Base-by-base conservation (phyloP, 2,888 invertebrate genomes). In the Hipparchia semele region DNA sequence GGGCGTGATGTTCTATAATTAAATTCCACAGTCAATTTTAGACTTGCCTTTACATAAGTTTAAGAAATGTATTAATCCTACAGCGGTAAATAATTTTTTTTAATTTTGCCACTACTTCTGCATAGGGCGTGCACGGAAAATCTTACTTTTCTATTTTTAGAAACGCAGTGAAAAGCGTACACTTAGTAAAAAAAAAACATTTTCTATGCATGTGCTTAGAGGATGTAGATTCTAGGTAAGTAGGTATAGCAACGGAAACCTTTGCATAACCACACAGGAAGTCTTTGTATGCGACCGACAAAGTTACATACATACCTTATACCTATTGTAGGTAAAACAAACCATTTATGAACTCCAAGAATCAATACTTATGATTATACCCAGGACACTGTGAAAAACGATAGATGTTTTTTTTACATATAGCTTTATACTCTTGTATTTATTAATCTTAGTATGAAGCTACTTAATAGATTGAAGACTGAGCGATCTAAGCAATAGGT, bases 301-400 rank as follows among this genome's bases (percentile, higher is more conserved):
- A 85, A 83, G 86, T 83, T 84, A 85, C 81, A 83, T 81, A 78
- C 76, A 83, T 81, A 78, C 76, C 80, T 76, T 75, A 81, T 83
- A 81, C 5, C 5, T 39, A 82, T 83, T 7, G 81, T 79, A n/a
- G n/a, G n/a, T n/a, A 84, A 82, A 83, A 85, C 83, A 85, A 83
- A 53, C 60, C 75, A 71, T 73, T 73, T 80, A 39, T 5, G 79
- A 81, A 83, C 83, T 83, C 86, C 86, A 83, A 84, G 82, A 87
- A 86, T 86, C 85, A 82, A 83, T 83, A 80, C n/a, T 23, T 23
- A 23, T 23, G 23, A 75, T 70, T 77, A 76, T 91, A 91, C 91
- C 85, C 75, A 81, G 91, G 90, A 91, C 84, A 78, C 82, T 77
- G 83, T 83, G 90, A 88, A 91, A 91, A 90, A 85, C 87, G 89